Evolutionary conservation across 2,113 vertebrate genomes (phyloP), one percentile per base, ranked within the genome.

Genomic region (Cynopterus brachyotis): DNA sequence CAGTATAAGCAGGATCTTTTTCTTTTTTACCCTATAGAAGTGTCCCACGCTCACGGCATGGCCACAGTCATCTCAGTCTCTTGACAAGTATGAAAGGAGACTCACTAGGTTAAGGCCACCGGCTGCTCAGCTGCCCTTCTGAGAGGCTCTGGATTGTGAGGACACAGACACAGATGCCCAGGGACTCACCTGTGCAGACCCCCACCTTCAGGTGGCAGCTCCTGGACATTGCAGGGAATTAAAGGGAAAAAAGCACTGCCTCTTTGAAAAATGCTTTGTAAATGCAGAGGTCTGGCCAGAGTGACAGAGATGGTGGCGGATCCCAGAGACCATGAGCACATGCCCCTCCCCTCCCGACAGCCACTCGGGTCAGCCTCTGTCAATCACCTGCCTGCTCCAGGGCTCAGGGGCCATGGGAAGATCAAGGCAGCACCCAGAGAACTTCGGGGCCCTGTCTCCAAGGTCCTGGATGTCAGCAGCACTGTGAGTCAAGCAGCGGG

Each of bases 21-120:
- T 26, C 8, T 20, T 15, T 7, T 9, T 53, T 13, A 59, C 47
- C 37, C 79, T 73, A 28, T 26, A 32, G 15, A 47, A 87, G 7
- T 32, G 19, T 79, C 40, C 53, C 76, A 69, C 28, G 40, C 13
- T 79, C 30, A 8, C 3, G 8, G 22, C 30, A 20, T 57, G 42
- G 47, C 37, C 1, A 1, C 42, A 24, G 17, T n/a, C 45, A 26
- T 6, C 1, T 0, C 26, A 8, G 28, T 37, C 37, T 60, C 47
- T 53, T 5, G 55, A 42, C 79, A 37, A 19, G 32, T 37, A 10
- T 35, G 35, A 72, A 15, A 73, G 53, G 42, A 64, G 45, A 47
- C 37, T 92, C 11, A 20, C 1, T 2, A 17, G 53, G 19, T 13
- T 8, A 24, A 73, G 13, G 30, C 50, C 50, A 35, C n/a, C 9